Evolutionary conservation across 1,140 invertebrate genomes (phyloP).

Genomic region (Drosophila elegans): DNA sequence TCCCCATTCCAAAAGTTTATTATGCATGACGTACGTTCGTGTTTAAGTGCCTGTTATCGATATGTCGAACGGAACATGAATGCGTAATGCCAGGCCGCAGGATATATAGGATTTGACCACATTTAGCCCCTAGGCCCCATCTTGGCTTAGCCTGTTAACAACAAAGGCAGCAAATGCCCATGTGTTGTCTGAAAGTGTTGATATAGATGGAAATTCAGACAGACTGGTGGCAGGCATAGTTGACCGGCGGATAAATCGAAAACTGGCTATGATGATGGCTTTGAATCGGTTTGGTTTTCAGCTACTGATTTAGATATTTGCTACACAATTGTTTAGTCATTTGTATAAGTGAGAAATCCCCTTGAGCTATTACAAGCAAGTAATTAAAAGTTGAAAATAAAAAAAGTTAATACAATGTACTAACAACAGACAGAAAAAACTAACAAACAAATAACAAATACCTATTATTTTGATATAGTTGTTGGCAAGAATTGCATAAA

Average conservation of each 20-base stretch:
- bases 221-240: slow-evolving; percentile 9
- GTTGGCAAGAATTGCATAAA: no score
- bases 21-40: slow-evolving; percentile 8
- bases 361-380: no score
- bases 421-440: no score
- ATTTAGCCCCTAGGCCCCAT: background rate
- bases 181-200: slow-evolving; percentile 10
- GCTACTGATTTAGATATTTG: no score
- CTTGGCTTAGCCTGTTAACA: slow-evolving; percentile 7
- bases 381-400: no score
- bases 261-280: slow-evolving; percentile 6
- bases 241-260: slow-evolving; percentile 19
- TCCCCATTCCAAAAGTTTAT: slow-evolving; percentile 3
- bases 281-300: slow-evolving; percentile 7
- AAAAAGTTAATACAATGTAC: no score
- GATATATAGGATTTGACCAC: background rate
- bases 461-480: no score
- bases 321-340: no score
- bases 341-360: no score
- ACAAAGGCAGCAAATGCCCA: background rate
- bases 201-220: slow-evolving; percentile 21
- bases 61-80: slow-evolving; percentile 17
- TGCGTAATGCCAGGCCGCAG: slow-evolving; percentile 16
- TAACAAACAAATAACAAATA: no score
- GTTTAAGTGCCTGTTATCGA: slow-evolving; percentile 26